Evolutionary conservation across 2,797 vertebrate species (phyloP).

Genomic region (Adrianichthys oophorus): DNA sequence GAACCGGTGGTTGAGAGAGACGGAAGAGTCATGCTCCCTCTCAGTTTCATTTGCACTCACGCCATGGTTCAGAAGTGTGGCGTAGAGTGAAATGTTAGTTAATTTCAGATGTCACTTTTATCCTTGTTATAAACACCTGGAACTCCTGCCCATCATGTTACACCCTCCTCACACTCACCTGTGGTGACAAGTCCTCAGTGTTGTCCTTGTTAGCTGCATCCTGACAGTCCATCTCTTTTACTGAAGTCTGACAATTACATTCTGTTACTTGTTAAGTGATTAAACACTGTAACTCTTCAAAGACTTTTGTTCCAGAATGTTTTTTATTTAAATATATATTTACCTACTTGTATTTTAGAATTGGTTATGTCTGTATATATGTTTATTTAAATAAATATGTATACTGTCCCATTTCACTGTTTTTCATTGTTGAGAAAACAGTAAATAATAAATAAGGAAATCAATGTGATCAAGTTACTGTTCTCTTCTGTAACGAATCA

Average conservation of each 20-base stretch:
- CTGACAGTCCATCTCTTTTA: conserved; percentile 34
- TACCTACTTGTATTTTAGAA: not conserved
- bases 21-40: conserved; percentile 45
- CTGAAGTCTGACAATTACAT: conserved; percentile 15
- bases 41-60: conserved; percentile 67
- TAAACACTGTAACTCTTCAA: no score
- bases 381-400: conserved; percentile 4
- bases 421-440: conserved; percentile 33
- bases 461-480: conserved; percentile 62
- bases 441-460: conserved; percentile 40
- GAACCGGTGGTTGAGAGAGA: conserved; percentile 58
- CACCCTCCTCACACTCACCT: conserved; percentile 12
- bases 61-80: conserved; percentile 57
- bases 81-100: conserved; percentile 61
- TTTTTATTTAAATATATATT: not conserved
- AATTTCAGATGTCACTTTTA: conserved; percentile 62
- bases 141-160: conserved; percentile 36
- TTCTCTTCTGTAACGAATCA: conserved; percentile 57
- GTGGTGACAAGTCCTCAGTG: conserved; percentile 23
- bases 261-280: not conserved
- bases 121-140: conserved; percentile 60
- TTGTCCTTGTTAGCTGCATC: conserved; percentile 35
- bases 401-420: not conserved
- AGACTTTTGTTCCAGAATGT: not conserved
- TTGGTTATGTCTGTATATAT: conserved; percentile 7